Base-by-base conservation (phyloP, 2,113 vertebrate species). In the Narcine bancroftii region DNA sequence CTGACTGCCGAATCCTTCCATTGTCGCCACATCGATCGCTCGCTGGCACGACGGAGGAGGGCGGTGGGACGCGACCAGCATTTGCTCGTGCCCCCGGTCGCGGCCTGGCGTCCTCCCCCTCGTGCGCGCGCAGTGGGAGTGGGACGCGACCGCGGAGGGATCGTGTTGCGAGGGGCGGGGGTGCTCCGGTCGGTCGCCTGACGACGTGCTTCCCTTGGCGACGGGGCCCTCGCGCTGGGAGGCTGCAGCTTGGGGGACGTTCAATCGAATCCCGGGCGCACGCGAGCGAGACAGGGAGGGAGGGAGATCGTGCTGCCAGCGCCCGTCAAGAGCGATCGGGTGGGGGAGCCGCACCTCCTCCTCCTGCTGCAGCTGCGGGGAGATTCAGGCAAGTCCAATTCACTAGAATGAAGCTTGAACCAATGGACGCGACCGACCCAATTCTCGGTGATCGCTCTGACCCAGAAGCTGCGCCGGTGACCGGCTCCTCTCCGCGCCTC, bases 341-440 rank as follows among this genome's bases (percentile, higher is more conserved):
- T n/a, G n/a, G n/a, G n/a, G n/a, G n/a, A n/a, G 63, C 87, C 63
- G 87, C 87, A 10, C 60, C 65, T 45, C 87, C 87, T 69, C 83
- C 53, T 47, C 3, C 39, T 42, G n/a, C 77, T 79, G 76, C 87
- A 65, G 63, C 39, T 45, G 63, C 53, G 87, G 39, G 26, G 65
- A n/a, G 36, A 91, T 45, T 42, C 87, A 47, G 65, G 87, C 45
- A 50, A 81, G 63, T 69, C 65, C 66, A 60, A 42, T 36, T 60
- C 15, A 87, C 33, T 56, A 50, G 11, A 56, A 47, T 10, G 1
- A 50, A 79, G 26, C 39, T 2, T 75, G n/a, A 75, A 75, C 36
- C 3, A 75, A 39, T 72, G 24, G 69, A 72, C 29, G n/a, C n/a
- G 72, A 39, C 65, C 15, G 15, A n/a, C n/a, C n/a, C 66, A 4